Base-by-base conservation (phyloP, 2,113 vertebrate species). In the Cyprinodon variegatus region DNA sequence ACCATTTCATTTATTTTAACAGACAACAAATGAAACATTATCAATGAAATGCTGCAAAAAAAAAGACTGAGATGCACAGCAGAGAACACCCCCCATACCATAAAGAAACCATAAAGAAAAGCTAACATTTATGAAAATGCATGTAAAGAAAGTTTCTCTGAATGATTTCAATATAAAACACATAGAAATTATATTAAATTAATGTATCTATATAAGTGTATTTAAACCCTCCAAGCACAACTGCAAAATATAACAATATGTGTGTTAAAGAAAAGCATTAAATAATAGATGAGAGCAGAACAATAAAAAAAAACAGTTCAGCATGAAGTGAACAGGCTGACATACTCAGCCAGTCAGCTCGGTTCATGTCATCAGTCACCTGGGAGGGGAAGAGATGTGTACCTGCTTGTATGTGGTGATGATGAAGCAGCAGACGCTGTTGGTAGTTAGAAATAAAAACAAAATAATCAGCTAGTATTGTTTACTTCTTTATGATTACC, bases 1-100 rank as follows among this genome's bases (percentile, higher is more conserved):
- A 5, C 7, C 59, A 15, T 12, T 61, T 4, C 4, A 17, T 39
- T 74, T 36, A 65, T 9, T 76, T 71, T 29, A 64, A 57, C 13
- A 40, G 59, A 69, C 68, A 63, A 80, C 68, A 64, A 79, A 40
- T 20, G 40, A 61, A 45, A 70, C 29, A 29, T 29, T 29, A 29
- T 29, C 29, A 29, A 40, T 20, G 40, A 61, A 45, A 70, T 29
- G 13, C 63, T 71, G 48, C 43, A 68, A 72, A 68, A 67, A 68
- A 67, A 59, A 76, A 68, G 12, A 4, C 6, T 10, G 20, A 65
- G 5, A 48, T 59, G 13, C 68, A 70, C 6, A 78, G 17, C 2
- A 20, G 29, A 74, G 63, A 65, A 29, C 29, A 29, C 29, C 29
- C 29, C 29, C 29, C 29, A 29, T 29, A 29, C 29, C 29, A 29